A percentile compares a stretch with the other conserved stretches of the same genome.
Evolutionary conservation across 2,113 vertebrate species (phyloP).

Genomic region (Ursus arctos): DNA sequence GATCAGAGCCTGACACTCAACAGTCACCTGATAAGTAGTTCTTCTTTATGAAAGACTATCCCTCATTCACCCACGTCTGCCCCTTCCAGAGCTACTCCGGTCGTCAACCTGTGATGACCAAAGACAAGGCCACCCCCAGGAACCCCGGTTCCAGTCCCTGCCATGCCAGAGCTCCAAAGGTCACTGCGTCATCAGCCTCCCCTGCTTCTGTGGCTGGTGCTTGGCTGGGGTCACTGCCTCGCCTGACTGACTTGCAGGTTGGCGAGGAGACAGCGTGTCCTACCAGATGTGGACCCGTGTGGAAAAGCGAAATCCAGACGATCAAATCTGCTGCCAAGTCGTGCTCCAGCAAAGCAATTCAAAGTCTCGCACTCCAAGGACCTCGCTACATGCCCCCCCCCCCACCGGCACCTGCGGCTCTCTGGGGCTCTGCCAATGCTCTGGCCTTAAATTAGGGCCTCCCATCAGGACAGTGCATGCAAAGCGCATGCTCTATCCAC

Average conservation of each 20-base stretch:
- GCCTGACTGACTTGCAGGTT: background rate
- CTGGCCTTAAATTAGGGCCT: background rate
- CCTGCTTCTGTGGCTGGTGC: background rate
- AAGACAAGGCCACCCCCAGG: background rate
- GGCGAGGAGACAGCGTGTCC: background rate
- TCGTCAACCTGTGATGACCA: rapidly evolving
- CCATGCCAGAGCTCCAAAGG: rapidly evolving
- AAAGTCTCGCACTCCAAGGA: rapidly evolving
- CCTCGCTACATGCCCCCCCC: background rate
- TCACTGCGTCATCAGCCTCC: no score
- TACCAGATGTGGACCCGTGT: background rate
- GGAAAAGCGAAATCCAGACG: background rate
- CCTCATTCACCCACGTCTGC: background rate
- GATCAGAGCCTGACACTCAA: background rate
- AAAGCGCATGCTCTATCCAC: background rate
- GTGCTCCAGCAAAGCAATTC: rapidly evolving
- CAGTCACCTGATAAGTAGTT: no score
- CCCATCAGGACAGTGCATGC: rapidly evolving
- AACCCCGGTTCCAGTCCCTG: rapidly evolving
- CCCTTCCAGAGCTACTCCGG: background rate
- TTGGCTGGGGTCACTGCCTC: background rate
- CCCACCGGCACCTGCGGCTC: rapidly evolving
- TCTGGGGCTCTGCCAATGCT: background rate
- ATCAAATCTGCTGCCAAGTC: background rate
- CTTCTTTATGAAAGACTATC: background rate